Percentiles rank a stretch among this genome's conserved stretches.
These are phyloP conservation scores for Diceros bicornis DNA, from an alignment of 2,797 vertebrate genomes.

Conservation along the genomic window DNA sequence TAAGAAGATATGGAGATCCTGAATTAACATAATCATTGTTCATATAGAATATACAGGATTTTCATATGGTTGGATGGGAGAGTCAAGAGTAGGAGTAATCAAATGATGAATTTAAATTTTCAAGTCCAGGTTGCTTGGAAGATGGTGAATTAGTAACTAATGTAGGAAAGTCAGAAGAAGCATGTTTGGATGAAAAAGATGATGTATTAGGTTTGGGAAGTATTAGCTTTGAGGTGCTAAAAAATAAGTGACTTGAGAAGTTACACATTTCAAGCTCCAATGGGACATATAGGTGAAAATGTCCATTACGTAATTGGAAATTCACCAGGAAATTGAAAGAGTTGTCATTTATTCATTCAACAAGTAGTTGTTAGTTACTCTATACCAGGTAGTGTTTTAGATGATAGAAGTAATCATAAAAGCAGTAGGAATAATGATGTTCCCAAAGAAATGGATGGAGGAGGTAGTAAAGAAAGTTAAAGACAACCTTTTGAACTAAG, in stretches of 20 bases:
- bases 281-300: slow-evolving; percentile 2
- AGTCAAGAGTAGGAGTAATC: slow-evolving; percentile 15
- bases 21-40: not conserved
- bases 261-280: not conserved
- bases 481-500: slow-evolving; percentile 29
- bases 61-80: not conserved
- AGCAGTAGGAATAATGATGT: not conserved
- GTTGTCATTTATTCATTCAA: slow-evolving; percentile 44
- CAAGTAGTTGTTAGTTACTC: not conserved
- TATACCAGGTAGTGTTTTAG: slow-evolving; percentile 11
- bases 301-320: not conserved
- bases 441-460: not conserved
- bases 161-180: not conserved
- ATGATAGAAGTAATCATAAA: slow-evolving; percentile 40
- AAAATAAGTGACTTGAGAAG: not conserved
- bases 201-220: not conserved
- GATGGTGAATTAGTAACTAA: slow-evolving; percentile 5
- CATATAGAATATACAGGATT: not conserved
- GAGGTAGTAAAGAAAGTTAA: slow-evolving; percentile 12
- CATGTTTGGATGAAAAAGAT: not conserved
- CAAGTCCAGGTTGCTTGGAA: not conserved
- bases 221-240: slow-evolving; percentile 20
- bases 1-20: not conserved
- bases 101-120: slow-evolving; percentile 14
- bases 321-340: slow-evolving; percentile 15